Base-by-base conservation (phyloP, 2,888 invertebrate species). In the Myathropa florea region DNA sequence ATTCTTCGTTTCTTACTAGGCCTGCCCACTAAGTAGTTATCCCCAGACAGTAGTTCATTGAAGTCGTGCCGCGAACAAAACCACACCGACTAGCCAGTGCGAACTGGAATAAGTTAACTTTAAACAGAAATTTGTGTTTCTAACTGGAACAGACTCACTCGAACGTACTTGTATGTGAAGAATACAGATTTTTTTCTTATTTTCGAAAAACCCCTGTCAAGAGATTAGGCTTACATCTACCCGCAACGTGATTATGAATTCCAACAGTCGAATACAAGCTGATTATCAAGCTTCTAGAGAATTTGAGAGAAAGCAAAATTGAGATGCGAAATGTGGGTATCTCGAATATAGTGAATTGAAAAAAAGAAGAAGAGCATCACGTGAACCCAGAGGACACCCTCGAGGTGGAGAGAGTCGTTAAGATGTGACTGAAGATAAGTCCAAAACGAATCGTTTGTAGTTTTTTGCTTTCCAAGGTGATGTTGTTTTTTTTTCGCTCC, bases 1-100 rank as follows among this genome's bases (percentile, higher is more conserved):
- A 61, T 33, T 65, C 33, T 70, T 73, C 73, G 53, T 36, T 68
- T 79, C 46, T 73, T 68, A 73, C 78, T 65, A 55, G 7, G 78
- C 36, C 39, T 60, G 53, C 18, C 33, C 24, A 68, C 26, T 21
- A 18, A 67, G 12, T 39, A 85, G 82, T 85, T 82, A 21, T 67
- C 33, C 67, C 59, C 33, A 12, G 71, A 72, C n/a, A 57, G 65
- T 30, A 60, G 67, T 23, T 30, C 72, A 80, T 55, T 55, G 30
- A 30, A 33, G 72, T 64, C 4, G 63, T 65, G 65, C 46, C 59
- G 68, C 30, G 46, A 72, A 33, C 53, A 9, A 28, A 23, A 14
- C 21, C 23, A 26, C 36, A 55, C 21, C 30, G 26, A 28, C 1
- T 60, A 53, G 28, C 70, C 21, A 60, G 57, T 83, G 46, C 0